These are phyloP conservation scores for Zygothrica quintamaculata DNA, from an alignment of 2,888 invertebrate species.

Conservation along the genomic window DNA sequence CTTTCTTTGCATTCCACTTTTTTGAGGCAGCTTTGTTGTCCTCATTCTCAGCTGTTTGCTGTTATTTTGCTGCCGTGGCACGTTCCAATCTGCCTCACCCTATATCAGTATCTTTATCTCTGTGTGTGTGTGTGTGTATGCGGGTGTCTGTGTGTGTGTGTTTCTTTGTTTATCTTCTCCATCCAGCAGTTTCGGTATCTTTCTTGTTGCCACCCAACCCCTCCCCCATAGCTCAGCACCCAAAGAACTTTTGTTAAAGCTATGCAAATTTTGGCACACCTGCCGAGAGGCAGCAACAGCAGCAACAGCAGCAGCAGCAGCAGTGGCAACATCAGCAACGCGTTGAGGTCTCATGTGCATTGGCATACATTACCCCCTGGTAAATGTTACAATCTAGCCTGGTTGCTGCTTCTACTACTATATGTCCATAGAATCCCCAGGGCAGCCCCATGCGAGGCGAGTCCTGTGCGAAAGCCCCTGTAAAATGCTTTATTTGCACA, in stretches of 20 bases:
- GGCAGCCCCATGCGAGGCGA: slow-evolving; percentile 8
- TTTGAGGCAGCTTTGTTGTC: slow-evolving; percentile 35
- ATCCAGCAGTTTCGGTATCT: slow-evolving; percentile 42
- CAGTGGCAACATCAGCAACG: slow-evolving; percentile 32
- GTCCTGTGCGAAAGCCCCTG: slow-evolving; percentile 32
- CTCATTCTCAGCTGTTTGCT: slow-evolving; percentile 43
- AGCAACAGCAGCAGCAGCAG: slow-evolving; percentile 34
- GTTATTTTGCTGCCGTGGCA: slow-evolving; percentile 70
- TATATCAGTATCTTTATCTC: no score
- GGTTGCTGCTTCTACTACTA: no score
- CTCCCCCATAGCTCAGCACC: slow-evolving; percentile 1
- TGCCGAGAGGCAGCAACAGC: slow-evolving; percentile 48
- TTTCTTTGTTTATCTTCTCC: slow-evolving; percentile 53
- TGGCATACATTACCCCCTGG: slow-evolving; percentile 75
- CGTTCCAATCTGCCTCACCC: no score
- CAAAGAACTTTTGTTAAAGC: slow-evolving; percentile 26
- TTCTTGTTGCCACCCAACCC: no score
- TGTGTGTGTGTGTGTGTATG: slow-evolving; percentile 10
- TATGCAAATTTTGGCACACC: slow-evolving; percentile 66
- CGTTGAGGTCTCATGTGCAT: slow-evolving; percentile 71
- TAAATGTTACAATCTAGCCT: slow-evolving; percentile 74
- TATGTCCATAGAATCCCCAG: slow-evolving; percentile 8
- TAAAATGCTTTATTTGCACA: slow-evolving; percentile 76
- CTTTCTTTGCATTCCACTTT: slow-evolving; percentile 59
- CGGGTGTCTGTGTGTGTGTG: slow-evolving; percentile 7